Evolutionary conservation across 2,113 vertebrate species (phyloP).

Genomic region (Piaya cayana): DNA sequence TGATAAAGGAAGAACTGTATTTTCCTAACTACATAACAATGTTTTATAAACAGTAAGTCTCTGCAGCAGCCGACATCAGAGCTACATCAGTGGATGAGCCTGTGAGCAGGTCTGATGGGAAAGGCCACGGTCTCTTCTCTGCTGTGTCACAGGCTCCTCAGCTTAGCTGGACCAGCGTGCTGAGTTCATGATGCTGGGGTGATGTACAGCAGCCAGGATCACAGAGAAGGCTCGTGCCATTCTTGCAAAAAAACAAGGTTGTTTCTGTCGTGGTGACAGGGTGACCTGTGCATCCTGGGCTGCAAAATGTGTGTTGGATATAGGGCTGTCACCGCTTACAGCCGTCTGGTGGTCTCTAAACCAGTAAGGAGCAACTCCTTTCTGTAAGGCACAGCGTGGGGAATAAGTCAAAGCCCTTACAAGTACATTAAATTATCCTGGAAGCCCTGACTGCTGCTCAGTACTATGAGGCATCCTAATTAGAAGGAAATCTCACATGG

Average conservation of each 20-base stretch:
- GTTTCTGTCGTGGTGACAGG: accelerated
- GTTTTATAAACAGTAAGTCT: neutral
- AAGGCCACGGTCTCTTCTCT: neutral
- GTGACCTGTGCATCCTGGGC: neutral
- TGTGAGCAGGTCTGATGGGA: neutral
- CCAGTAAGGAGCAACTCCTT: neutral
- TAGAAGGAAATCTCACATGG: neutral
- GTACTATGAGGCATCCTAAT: neutral
- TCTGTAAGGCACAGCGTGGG: neutral
- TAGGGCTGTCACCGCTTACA: neutral
- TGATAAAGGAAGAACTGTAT: neutral
- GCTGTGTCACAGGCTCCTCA: neutral
- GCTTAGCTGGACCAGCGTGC: neutral
- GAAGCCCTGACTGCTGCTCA: neutral
- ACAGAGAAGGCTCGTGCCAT: neutral
- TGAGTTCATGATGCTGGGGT: neutral
- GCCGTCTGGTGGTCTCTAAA: neutral
- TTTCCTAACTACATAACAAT: accelerated
- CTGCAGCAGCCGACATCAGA: neutral
- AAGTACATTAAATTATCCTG: neutral
- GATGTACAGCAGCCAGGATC: neutral
- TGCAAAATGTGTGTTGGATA: neutral
- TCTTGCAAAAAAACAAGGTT: neutral
- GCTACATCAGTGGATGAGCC: neutral
- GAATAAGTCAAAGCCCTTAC: neutral